phyloP scores from a whole-genome alignment of 23 tunicate genomes.

The Ciona savignyi region DNA sequence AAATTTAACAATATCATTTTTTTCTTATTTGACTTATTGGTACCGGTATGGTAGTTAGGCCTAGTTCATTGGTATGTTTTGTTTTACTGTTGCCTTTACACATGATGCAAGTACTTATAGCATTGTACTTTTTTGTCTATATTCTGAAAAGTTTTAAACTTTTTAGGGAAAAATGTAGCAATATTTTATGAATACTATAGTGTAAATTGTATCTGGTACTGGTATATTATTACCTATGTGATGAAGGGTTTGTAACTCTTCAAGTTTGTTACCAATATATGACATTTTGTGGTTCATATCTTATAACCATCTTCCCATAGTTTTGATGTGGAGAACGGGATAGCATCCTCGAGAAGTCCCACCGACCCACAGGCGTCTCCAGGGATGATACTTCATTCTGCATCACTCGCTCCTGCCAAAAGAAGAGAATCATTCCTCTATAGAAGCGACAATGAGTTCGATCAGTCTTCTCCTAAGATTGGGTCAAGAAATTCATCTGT shows the following conservation, averaged over 20 bases:
- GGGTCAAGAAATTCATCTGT: slow-evolving; percentile 60
- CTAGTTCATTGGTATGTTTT: too few species aligned
- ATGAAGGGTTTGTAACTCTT: too few species aligned
- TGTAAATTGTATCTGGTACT: not conserved
- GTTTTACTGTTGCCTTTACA: slow-evolving; percentile 1
- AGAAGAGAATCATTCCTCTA: slow-evolving; percentile 79
- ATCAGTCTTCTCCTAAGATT: slow-evolving; percentile 63
- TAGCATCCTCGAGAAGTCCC: slow-evolving; percentile 45
- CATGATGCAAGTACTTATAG: not conserved
- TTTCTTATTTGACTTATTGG: too few species aligned
- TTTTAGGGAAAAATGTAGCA: too few species aligned
- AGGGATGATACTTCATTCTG: slow-evolving; percentile 60
- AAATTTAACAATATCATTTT: too few species aligned
- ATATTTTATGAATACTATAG: too few species aligned
- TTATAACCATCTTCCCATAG: too few species aligned
- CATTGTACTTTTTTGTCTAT: not conserved
- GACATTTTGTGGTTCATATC: too few species aligned
- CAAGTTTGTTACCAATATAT: too few species aligned
- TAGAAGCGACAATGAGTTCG: slow-evolving; percentile 72
- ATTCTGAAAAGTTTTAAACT: not conserved
- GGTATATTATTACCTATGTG: not conserved
- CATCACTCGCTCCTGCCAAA: slow-evolving; percentile 39
- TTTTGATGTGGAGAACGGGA: slow-evolving; percentile 90
- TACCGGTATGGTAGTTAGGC: too few species aligned
- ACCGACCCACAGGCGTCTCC: slow-evolving; percentile 78